Evolutionary conservation across 2,113 vertebrate species (phyloP), one percentile per base, ranked within the genome.

Genomic region (Phocoena sinus): DNA sequence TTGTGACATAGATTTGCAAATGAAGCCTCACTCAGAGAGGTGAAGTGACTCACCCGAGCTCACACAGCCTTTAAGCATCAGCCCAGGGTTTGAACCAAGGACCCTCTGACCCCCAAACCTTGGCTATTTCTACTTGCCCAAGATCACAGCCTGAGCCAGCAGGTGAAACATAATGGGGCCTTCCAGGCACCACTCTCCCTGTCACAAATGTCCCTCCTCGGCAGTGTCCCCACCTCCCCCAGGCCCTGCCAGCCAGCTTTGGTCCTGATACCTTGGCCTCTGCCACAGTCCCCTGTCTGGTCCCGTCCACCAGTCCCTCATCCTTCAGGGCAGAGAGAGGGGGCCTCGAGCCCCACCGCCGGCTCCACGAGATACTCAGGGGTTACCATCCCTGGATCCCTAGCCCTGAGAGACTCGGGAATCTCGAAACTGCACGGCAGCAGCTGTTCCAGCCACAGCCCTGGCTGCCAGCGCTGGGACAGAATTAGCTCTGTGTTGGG

Each of bases 401-500:
- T 41, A 28, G 33, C 44, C 85, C 77, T 1, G 14, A 56, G 60
- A 8, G 33, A n/a, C 28, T n/a, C 41, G 1, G 47, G 70, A 63
- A 36, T 81, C 60, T 53, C 15, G 3, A 96, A 92, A 92, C 71
- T 47, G 14, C 88, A 92, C 41, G 36, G 76, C 0, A 1, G 44
- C 58, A 38, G 3, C 71, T 65, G 15, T 74, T 77, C 74, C 68
- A 50, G 71, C 85, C 9, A 0, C 81, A 56, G 79, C 44, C 91
- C 94, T 95, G 97, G 97, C 97, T 17, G 89, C 95, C 85, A 20
- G 93, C 71, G 17, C 26, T 0, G 0, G 23, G 93, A 97, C 95
- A 47, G 95, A 97, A 97, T 97, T 97, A 98, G 98, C 93, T 92
- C 87, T 11, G 68, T 13, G 70, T 68, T 4, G 0, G 82, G 92